A percentile compares a stretch with the other conserved stretches of the same genome.
Conservation (phyloP, 2,888 invertebrate genomes). For the Entomobrya proxima region DNA sequence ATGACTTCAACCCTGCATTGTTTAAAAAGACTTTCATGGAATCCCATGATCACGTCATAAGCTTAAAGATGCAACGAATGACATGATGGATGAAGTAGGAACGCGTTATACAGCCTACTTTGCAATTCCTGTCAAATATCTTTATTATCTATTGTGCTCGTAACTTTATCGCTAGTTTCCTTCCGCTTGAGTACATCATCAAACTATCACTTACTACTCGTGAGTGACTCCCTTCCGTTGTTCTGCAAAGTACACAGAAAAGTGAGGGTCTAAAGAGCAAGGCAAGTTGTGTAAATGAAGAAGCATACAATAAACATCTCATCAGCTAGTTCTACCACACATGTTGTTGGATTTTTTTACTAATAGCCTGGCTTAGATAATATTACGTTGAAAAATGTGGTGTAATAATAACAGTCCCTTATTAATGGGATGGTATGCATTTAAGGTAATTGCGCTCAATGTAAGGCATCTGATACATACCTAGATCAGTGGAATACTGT, state of each 20-base stretch:
- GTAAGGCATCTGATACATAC: neutral
- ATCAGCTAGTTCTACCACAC: neutral
- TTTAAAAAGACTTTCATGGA: too few relatives aligned
- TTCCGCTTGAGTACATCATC: constrained; percentile 44
- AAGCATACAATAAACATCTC: neutral
- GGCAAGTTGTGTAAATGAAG: neutral
- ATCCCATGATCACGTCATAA: too few relatives aligned
- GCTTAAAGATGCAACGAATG: neutral
- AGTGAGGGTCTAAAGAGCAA: neutral
- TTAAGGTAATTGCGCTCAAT: constrained; percentile 19
- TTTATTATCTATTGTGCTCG: constrained; percentile 28
- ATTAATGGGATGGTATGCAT: neutral
- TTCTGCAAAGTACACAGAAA: neutral
- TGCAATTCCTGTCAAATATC: neutral
- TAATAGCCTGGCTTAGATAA: constrained; percentile 14
- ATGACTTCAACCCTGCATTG: neutral
- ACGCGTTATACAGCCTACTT: neutral
- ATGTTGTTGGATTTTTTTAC: neutral
- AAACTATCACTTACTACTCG: neutral
- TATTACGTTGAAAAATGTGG: neutral
- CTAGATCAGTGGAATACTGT: neutral
- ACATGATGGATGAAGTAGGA: too few relatives aligned
- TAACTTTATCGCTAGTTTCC: constrained; percentile 58
- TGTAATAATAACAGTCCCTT: neutral
- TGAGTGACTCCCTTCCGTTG: neutral